Conservation (phyloP, 2,797 vertebrate species). For the Lates japonicus region DNA sequence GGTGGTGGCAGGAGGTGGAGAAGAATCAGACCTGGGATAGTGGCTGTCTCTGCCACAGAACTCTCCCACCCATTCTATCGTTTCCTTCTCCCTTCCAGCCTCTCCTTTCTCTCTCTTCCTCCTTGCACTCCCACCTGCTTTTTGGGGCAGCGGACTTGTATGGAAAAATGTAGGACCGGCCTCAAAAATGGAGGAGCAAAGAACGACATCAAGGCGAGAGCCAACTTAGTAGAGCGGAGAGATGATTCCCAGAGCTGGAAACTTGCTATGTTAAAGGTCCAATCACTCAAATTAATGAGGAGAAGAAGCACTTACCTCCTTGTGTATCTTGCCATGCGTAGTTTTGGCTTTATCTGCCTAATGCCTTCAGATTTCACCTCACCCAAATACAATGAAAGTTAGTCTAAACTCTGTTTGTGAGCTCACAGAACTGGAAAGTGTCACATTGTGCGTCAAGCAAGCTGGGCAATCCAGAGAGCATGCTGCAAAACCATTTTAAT, state of each 20-base stretch:
- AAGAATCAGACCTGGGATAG: constrained; percentile 90
- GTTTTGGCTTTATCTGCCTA: background rate
- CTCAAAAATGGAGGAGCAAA: constrained; percentile 77
- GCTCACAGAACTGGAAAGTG: background rate
- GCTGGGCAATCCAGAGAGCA: background rate
- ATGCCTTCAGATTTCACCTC: background rate
- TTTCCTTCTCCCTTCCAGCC: constrained; percentile 42
- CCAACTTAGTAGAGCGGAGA: constrained; percentile 23
- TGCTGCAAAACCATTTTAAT: background rate
- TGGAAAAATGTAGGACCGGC: constrained; percentile 66
- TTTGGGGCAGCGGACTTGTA: constrained; percentile 53
- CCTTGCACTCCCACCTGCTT: constrained; percentile 67
- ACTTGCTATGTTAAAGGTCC: constrained; percentile 1
- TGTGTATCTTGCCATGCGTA: background rate
- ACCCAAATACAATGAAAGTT: background rate
- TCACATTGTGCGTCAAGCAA: background rate
- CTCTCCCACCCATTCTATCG: constrained; percentile 84
- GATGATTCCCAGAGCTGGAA: constrained; percentile 29
- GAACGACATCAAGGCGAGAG: constrained; percentile 55
- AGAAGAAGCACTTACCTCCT: background rate
- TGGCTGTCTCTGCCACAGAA: constrained; percentile 90
- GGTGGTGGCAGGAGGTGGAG: constrained; percentile 81
- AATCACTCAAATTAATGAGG: background rate
- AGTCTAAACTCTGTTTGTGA: background rate
- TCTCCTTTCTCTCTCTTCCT: constrained; percentile 28